A percentile compares a stretch with the other conserved stretches of the same genome.
These are phyloP conservation scores for Alitta virens DNA, from an alignment of 2,888 invertebrate species.

Conservation along the genomic window DNA sequence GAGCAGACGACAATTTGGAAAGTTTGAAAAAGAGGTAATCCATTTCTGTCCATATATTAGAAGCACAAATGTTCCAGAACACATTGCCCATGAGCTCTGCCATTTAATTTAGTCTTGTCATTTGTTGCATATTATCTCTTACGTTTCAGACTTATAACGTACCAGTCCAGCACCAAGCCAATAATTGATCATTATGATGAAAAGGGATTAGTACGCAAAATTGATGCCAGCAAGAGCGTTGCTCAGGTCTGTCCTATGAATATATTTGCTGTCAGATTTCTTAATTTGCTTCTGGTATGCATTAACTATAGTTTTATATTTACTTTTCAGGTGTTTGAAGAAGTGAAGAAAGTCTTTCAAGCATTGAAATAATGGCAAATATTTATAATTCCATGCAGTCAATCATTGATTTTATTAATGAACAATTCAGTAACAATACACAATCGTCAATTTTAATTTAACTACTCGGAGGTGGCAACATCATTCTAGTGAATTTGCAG, in stretches of 20 bases:
- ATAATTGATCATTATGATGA: constrained; percentile 81
- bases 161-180: constrained; percentile 81
- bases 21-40: constrained; percentile 73
- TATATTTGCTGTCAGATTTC: neutral
- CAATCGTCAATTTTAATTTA: too few species aligned
- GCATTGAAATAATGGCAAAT: constrained; percentile 9
- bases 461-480: too few species aligned
- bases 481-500: too few species aligned
- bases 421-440: too few species aligned
- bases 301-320: too few species aligned
- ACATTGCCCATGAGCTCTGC: too few species aligned
- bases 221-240: constrained; percentile 64
- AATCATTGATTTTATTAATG: too few species aligned
- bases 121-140: too few species aligned
- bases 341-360: constrained; percentile 21
- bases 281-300: neutral
- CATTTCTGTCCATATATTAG: too few species aligned
- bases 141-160: constrained; percentile 69
- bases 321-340: constrained; percentile 26
- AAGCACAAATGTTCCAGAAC: too few species aligned
- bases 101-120: too few species aligned
- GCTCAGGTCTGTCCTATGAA: constrained; percentile 20
- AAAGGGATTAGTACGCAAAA: constrained; percentile 69
- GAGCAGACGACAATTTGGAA: constrained; percentile 90
- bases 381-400: too few species aligned